phyloP scores from a whole-genome alignment of 35 echinoderm and acorn worm species.

The Heliocidaris tuberculata region DNA sequence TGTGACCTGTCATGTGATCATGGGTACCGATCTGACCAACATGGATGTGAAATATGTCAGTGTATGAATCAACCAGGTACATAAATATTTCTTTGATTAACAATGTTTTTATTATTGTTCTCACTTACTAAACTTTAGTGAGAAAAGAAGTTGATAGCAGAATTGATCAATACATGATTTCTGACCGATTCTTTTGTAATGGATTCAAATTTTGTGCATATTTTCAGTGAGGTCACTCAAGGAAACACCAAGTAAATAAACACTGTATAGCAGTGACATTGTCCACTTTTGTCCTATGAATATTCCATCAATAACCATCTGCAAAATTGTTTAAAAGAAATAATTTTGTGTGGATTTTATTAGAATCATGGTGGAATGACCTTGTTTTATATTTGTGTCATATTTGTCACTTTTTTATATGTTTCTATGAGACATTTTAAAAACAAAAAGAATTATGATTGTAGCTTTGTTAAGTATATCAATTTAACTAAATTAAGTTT shows the following conservation, averaged over 20 bases:
- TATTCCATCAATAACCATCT: not conserved
- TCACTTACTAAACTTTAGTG: not conserved
- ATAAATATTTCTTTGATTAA: not conserved
- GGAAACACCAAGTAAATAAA: not conserved
- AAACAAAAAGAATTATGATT: too few relatives aligned
- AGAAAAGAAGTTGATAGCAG: not conserved
- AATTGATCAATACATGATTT: not conserved
- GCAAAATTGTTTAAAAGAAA: too few relatives aligned
- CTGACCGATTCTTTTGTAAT: not conserved
- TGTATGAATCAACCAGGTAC: slow-evolving; percentile 49
- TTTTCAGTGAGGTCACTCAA: not conserved
- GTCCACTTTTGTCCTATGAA: not conserved
- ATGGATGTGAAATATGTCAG: slow-evolving; percentile 51
- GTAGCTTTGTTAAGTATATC: not conserved
- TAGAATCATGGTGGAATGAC: too few relatives aligned
- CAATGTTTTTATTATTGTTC: not conserved
- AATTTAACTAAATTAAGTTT: not conserved
- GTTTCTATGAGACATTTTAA: too few relatives aligned
- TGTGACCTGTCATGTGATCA: slow-evolving; percentile 44
- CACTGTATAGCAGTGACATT: not conserved
- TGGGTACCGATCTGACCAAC: slow-evolving; percentile 44
- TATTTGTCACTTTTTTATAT: too few relatives aligned
- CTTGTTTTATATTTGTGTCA: too few relatives aligned
- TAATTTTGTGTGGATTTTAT: too few relatives aligned
- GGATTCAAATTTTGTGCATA: too few relatives aligned